These are phyloP conservation scores for Synanceia verrucosa DNA, from an alignment of 2,797 vertebrate species.

Conservation along the genomic window DNA sequence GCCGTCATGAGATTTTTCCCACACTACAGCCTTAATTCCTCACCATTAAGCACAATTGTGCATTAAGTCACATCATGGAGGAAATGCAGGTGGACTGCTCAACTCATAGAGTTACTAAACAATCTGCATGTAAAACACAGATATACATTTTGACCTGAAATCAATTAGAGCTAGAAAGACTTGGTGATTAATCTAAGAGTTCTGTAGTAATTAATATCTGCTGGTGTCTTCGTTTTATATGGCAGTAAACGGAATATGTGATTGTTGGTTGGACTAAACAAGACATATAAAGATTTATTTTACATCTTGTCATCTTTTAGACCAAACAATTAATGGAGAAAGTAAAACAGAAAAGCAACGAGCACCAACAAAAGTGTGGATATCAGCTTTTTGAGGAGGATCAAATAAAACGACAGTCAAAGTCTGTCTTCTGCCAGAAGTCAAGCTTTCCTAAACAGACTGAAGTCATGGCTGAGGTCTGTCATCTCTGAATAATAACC, in stretches of 20 bases:
- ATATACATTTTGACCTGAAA: background rate
- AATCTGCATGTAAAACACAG: background rate
- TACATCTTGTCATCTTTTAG: background rate
- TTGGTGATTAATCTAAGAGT: too few species aligned
- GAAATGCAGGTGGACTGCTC: background rate
- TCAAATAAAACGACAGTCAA: background rate
- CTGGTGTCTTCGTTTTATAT: background rate
- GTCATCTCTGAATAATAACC: background rate
- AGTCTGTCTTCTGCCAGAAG: background rate
- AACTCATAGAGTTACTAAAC: background rate
- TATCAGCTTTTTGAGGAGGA: background rate
- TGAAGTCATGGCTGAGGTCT: background rate
- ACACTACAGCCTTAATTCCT: slow-evolving; percentile 16
- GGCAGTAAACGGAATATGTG: background rate
- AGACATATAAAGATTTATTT: background rate
- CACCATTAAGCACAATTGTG: slow-evolving; percentile 7
- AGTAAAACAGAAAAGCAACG: background rate
- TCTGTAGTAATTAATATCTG: too few species aligned
- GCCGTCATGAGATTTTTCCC: slow-evolving; percentile 12
- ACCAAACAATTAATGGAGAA: background rate
- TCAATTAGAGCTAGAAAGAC: too few species aligned
- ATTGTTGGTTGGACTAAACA: background rate
- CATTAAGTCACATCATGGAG: slow-evolving; percentile 2
- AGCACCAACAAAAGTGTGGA: background rate
- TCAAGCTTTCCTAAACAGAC: background rate